Evolutionary conservation across 2,797 vertebrate species (phyloP), one percentile per base, ranked within the genome.

Genomic region (Australoheros facetus): DNA sequence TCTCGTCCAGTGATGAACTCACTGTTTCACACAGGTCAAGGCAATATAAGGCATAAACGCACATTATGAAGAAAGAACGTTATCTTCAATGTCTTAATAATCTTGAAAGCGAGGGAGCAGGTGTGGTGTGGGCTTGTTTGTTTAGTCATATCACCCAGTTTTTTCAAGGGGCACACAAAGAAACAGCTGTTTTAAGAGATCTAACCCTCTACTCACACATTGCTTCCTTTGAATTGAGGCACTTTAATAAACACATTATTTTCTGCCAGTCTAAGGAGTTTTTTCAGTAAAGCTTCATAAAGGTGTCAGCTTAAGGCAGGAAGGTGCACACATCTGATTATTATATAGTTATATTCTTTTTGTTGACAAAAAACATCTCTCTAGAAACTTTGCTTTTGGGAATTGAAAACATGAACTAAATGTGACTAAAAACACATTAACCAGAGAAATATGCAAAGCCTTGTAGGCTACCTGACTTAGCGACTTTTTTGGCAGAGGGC

Each of bases 191-290:
- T 90, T 86, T 73, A 70, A 82, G 79, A 80, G 59, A 73, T 26
- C 64, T 13, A 2, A 28, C 55, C 13, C 42, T 23, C 54, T 17
- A 57, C 21, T 56, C 45, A 56, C 69, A 56, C 34, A 32, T 39
- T 60, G 34, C 73, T 62, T 86, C 79, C 83, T 82, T 80, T 69
- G 86, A 82, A 80, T 82, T 21, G 34, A 77, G 56, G 13, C 66
- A 75, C 78, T 90, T 91, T 92, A 93, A 90, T 91, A 90, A 92
- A 92, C 84, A 82, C 71, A 80, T 66, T 90, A 48, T 19, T 51
- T 85, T 87, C 62, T 82, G 81, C 89, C 85, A 80, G 71, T 88
- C 73, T 80, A 56, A 78, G 59, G 45, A 71, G 28, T 81, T 86
- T 87, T 86, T 81, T 77, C 59, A 73, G 77, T 80, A 87, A 71